Percentiles rank a stretch among this genome's conserved stretches.
Conservation (phyloP, 1,140 invertebrate species). For the Musca domestica region DNA sequence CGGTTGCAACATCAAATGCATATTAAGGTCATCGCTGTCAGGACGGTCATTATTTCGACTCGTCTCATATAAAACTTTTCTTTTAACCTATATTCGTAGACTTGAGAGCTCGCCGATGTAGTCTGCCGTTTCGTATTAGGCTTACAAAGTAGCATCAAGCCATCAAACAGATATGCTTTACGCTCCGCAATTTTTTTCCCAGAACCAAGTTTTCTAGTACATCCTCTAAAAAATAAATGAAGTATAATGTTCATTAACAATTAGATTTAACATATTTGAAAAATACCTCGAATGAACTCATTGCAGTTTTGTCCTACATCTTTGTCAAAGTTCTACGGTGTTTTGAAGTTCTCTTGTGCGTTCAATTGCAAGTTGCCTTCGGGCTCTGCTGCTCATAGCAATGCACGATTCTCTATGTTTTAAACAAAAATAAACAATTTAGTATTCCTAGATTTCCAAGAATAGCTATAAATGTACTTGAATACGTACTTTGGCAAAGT, state of each 20-base stretch:
- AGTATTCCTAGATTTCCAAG: no score
- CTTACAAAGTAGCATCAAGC: conserved; percentile 91
- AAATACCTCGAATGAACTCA: conserved; percentile 78
- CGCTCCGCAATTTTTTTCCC: conserved; percentile 84
- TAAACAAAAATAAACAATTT: no score
- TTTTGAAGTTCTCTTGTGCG: conserved; percentile 89
- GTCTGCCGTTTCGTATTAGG: conserved; percentile 75
- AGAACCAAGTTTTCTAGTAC: conserved; percentile 78
- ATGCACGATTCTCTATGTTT: conserved; percentile 40
- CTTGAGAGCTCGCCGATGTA: conserved; percentile 62
- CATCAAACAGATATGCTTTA: conserved; percentile 93
- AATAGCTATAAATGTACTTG: no score
- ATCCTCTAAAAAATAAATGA: conserved; percentile 64
- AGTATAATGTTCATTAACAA: not conserved
- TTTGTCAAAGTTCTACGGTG: conserved; percentile 93
- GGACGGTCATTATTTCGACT: conserved; percentile 87
- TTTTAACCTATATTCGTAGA: conserved; percentile 61
- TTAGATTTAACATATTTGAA: no score
- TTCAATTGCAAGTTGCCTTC: conserved; percentile 80
- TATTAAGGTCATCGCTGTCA: conserved; percentile 77
- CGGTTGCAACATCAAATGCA: conserved; percentile 84
- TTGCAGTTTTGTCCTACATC: conserved; percentile 94
- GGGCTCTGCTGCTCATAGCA: conserved; percentile 72
- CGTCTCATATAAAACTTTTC: conserved; percentile 90
- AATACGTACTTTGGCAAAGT: conserved; percentile 63